A percentile compares a stretch with the other conserved stretches of the same genome.
These are phyloP conservation scores for Sebastes ruberrimus DNA, from an alignment of 2,797 vertebrate species.

Conservation along the genomic window DNA sequence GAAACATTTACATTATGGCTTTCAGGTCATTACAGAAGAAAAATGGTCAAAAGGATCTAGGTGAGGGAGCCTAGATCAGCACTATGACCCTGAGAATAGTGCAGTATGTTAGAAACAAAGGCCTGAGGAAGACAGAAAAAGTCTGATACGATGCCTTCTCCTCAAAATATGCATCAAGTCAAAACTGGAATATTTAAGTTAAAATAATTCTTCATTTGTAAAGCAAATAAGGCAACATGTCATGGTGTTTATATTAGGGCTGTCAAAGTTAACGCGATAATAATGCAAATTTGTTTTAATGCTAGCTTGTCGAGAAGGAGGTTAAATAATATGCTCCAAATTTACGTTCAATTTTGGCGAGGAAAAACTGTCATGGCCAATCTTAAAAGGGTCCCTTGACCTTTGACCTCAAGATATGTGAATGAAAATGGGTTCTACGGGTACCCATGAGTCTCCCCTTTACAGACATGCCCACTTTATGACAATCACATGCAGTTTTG, in stretches of 20 bases:
- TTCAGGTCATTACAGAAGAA: constrained; percentile 51
- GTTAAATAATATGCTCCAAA: not conserved
- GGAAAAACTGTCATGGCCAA: too few species aligned
- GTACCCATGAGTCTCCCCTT: too few species aligned
- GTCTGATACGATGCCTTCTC: not conserved
- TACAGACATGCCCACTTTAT: too few species aligned
- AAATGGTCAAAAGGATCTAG: constrained; percentile 47
- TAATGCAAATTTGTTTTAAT: not conserved
- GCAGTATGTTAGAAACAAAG: constrained; percentile 9
- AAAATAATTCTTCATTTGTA: not conserved
- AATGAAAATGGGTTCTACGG: too few species aligned
- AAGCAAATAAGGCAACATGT: not conserved
- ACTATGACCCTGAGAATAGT: constrained; percentile 37
- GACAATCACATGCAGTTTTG: too few species aligned
- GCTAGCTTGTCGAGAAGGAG: not conserved
- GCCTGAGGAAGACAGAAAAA: not conserved
- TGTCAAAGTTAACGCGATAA: not conserved
- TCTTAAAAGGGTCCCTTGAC: not conserved
- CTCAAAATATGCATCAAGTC: not conserved
- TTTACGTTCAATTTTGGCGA: not conserved
- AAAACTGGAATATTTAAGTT: not conserved
- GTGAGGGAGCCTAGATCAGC: constrained; percentile 39
- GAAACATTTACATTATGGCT: constrained; percentile 60
- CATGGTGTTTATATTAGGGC: not conserved
- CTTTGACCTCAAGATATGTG: not conserved